Conservation (phyloP, 2,888 invertebrate genomes). For the Ennomos fuscantarius region DNA sequence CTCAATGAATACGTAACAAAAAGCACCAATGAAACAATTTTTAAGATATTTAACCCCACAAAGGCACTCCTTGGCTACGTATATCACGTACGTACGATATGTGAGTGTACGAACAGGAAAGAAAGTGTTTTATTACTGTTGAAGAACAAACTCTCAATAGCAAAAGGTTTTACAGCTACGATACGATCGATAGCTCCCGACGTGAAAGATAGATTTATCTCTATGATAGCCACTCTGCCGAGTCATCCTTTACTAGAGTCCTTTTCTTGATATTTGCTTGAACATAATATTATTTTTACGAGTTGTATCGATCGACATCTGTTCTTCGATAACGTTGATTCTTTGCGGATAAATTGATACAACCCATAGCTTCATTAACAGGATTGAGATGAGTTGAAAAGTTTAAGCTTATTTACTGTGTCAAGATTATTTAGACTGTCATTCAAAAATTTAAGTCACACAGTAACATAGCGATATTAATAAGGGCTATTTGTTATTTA, state of each 20-base stretch:
- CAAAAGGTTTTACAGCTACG: slow-evolving; percentile 17
- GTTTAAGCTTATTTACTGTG: no score
- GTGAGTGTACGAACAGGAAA: slow-evolving; percentile 4
- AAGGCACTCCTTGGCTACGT: not conserved
- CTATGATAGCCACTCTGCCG: slow-evolving; percentile 30
- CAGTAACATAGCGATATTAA: not conserved
- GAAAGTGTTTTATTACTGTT: slow-evolving; percentile 20
- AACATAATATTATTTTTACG: no score
- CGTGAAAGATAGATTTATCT: slow-evolving; percentile 24
- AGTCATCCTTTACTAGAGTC: slow-evolving; percentile 11
- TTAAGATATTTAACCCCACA: not conserved
- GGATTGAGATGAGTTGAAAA: no score
- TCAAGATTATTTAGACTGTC: no score
- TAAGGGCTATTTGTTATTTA: slow-evolving; percentile 14
- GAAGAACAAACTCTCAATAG: slow-evolving; percentile 18
- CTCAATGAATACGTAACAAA: no score
- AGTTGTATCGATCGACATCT: no score
- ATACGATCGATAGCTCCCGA: slow-evolving; percentile 13
- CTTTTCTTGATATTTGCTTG: slow-evolving; percentile 1
- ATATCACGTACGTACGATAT: slow-evolving; percentile 4
- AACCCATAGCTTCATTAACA: no score
- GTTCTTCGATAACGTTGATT: no score
- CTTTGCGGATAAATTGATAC: no score
- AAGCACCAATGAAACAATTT: not conserved
- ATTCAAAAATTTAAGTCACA: not conserved